Evolutionary conservation across 2,888 invertebrate genomes (phyloP).

Genomic region (Drosophila peninsularis): DNA sequence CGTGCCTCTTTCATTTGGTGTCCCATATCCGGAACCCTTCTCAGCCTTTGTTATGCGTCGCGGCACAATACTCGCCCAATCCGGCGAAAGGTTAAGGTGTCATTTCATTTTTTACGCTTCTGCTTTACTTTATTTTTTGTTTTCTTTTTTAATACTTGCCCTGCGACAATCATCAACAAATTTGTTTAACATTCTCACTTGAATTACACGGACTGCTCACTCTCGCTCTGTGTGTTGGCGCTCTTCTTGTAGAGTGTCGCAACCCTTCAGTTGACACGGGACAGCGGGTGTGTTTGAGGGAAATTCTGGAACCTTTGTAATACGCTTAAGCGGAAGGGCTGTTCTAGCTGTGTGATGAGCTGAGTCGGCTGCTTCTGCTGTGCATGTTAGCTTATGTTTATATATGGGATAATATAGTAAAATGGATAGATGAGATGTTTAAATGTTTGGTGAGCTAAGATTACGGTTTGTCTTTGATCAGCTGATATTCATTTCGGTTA

Average conservation of each 20-base stretch:
- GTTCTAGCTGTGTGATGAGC: neutral
- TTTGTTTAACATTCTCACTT: slow-evolving; percentile 70
- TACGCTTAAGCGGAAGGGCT: neutral
- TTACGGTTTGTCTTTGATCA: too few relatives aligned
- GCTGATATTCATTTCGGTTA: too few relatives aligned
- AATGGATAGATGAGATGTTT: too few relatives aligned
- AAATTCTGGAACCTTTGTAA: slow-evolving; percentile 27
- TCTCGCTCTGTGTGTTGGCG: neutral
- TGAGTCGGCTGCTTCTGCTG: too few relatives aligned
- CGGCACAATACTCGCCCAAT: slow-evolving; percentile 48
- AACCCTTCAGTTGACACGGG: slow-evolving; percentile 62
- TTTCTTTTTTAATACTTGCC: slow-evolving; percentile 27
- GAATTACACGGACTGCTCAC: slow-evolving; percentile 40
- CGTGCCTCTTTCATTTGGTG: slow-evolving; percentile 34
- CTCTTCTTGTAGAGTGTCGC: slow-evolving; percentile 45
- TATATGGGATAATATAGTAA: too few relatives aligned
- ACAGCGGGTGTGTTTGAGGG: slow-evolving; percentile 15
- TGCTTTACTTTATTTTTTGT: neutral
- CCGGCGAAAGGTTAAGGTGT: slow-evolving; percentile 76
- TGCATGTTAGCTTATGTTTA: too few relatives aligned
- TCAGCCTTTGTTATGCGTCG: slow-evolving; percentile 36
- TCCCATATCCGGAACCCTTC: slow-evolving; percentile 66
- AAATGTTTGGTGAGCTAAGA: too few relatives aligned
- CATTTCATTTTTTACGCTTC: slow-evolving; percentile 31
- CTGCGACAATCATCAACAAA: slow-evolving; percentile 71